Evolutionary conservation across 2,797 vertebrate species (phyloP).

Genomic region (Urophycis tenuis): DNA sequence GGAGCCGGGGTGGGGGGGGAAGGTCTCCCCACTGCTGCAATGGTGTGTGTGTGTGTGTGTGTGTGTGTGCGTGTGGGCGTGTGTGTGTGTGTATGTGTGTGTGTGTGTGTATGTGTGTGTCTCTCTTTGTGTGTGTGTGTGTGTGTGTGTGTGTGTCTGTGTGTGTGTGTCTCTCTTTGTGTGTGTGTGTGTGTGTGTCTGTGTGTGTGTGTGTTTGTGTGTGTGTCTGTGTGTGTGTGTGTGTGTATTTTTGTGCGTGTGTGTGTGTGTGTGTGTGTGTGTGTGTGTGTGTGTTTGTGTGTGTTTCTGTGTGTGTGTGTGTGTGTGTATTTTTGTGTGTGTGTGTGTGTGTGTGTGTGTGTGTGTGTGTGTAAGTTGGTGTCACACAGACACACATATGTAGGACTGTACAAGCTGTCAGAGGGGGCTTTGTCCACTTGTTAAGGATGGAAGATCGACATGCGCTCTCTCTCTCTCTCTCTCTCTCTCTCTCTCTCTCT

Average conservation of each 20-base stretch:
- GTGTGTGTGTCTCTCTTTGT: too few relatives aligned
- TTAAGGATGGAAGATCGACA: too few relatives aligned
- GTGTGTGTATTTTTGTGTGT: not conserved
- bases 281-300: not conserved
- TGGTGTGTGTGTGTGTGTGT: not conserved
- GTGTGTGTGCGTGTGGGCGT: not conserved
- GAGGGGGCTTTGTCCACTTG: not conserved
- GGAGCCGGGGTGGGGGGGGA: not conserved
- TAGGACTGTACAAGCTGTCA: not conserved
- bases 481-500: not conserved
- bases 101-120: not conserved
- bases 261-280: not conserved
- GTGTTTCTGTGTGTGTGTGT: not conserved
- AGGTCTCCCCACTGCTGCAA: slow-evolving; percentile 18
- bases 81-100: not conserved
- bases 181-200: not conserved
- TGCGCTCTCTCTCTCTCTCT: slow-evolving; percentile 23
- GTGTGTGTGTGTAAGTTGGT: too few relatives aligned
- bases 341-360: not conserved
- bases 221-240: not conserved
- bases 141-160: not conserved
- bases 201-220: not conserved
- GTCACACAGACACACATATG: not conserved
- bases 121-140: not conserved
- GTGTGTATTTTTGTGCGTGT: not conserved